A percentile compares a stretch with the other conserved stretches of the same genome.
Conservation (phyloP, 2,797 vertebrate genomes). For the Falco naumanni region DNA sequence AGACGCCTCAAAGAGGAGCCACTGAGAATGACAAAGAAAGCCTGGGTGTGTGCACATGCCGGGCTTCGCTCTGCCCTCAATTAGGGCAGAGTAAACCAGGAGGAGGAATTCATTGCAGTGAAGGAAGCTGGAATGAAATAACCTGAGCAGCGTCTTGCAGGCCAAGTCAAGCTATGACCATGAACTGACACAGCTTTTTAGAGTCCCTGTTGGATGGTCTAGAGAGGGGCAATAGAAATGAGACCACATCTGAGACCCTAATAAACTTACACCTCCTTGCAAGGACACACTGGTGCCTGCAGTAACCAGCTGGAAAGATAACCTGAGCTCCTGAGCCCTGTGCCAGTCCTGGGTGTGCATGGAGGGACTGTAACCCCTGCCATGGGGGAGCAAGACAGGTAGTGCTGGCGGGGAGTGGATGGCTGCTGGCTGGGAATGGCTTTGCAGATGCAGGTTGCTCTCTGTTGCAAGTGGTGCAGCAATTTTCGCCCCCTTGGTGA, state of each 20-base stretch:
- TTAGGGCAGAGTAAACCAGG: neutral
- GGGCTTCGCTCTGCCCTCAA: neutral
- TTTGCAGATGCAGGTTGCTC: neutral
- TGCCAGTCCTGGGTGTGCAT: neutral
- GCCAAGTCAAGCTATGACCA: neutral
- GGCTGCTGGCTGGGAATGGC: neutral
- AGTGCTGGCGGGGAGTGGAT: accelerated
- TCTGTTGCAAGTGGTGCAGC: neutral
- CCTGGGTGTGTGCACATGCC: too few relatives aligned
- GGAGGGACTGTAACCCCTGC: neutral
- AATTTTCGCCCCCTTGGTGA: neutral
- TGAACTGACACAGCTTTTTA: neutral
- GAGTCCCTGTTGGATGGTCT: neutral
- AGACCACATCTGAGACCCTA: neutral
- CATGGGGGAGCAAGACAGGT: neutral
- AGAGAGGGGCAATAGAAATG: neutral
- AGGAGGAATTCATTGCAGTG: neutral
- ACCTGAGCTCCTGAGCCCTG: neutral
- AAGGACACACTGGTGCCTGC: neutral
- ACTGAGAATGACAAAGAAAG: neutral
- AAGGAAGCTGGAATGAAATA: neutral
- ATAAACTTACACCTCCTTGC: neutral
- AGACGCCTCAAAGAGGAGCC: neutral
- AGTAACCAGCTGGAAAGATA: neutral
- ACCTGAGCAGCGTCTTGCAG: accelerated